These are phyloP conservation scores for Lagopus muta DNA, from an alignment of 2,113 vertebrate species.

Conservation along the genomic window DNA sequence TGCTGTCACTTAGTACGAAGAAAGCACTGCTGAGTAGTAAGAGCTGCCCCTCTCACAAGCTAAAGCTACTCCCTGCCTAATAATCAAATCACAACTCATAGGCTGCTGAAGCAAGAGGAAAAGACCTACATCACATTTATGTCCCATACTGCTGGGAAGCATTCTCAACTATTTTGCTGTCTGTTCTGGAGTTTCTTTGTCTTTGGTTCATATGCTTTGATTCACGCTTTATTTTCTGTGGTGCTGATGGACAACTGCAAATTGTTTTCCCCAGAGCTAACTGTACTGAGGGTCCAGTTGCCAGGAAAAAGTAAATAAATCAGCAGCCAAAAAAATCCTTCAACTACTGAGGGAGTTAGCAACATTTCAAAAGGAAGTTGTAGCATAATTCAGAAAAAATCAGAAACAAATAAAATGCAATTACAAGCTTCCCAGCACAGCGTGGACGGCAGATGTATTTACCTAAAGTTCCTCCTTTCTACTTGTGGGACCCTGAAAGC, in stretches of 20 bases:
- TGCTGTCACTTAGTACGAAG: not conserved
- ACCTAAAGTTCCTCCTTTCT: conserved; percentile 42
- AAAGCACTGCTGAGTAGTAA: not conserved
- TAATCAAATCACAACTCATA: conserved; percentile 28
- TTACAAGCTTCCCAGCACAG: not conserved
- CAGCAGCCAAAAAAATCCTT: conserved; percentile 30
- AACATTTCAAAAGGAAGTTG: conserved; percentile 3
- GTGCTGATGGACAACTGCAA: conserved; percentile 63
- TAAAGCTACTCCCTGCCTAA: not conserved
- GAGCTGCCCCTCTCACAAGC: not conserved
- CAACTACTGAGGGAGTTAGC: conserved; percentile 34
- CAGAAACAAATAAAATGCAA: conserved; percentile 20
- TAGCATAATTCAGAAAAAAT: not conserved
- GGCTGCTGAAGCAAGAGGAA: conserved; percentile 29
- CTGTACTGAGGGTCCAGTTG: conserved; percentile 3
- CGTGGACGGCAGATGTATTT: conserved; percentile 57
- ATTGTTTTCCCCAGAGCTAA: conserved; percentile 26
- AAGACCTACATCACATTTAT: conserved; percentile 52
- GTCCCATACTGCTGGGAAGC: conserved; percentile 25
- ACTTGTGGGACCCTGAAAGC: not conserved
- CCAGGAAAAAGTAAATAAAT: conserved; percentile 59
- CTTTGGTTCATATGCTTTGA: conserved; percentile 59
- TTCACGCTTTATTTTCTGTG: conserved; percentile 54
- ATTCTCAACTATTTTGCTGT: conserved; percentile 47
- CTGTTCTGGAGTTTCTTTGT: conserved; percentile 49